phyloP scores from a whole-genome alignment of 2,888 invertebrate genomes.

The Papilio elwesi region DNA sequence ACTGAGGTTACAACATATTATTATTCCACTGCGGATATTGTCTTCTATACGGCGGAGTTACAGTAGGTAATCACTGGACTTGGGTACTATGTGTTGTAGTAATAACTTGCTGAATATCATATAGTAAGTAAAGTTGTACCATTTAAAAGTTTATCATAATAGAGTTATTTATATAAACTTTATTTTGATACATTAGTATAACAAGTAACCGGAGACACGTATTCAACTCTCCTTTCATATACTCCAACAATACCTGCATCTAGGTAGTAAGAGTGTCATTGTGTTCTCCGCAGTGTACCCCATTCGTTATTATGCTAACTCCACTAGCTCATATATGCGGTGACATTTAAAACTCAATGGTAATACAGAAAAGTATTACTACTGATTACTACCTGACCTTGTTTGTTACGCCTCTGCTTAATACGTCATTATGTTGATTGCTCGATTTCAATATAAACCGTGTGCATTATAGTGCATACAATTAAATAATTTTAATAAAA shows the following conservation, averaged over 20 bases:
- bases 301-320: not conserved
- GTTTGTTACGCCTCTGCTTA: not conserved
- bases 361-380: not conserved
- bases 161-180: not conserved
- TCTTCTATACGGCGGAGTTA: too few relatives aligned
- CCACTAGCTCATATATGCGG: conserved; percentile 2
- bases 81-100: too few relatives aligned
- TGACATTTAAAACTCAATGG: not conserved
- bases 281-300: not conserved
- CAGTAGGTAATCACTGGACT: too few relatives aligned
- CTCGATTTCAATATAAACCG: not conserved
- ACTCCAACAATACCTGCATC: not conserved
- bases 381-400: conserved; percentile 15
- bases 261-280: not conserved
- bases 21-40: too few relatives aligned
- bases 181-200: too few relatives aligned
- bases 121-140: not conserved
- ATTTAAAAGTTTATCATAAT: not conserved
- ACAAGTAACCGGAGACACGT: not conserved
- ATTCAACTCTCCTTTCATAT: not conserved
- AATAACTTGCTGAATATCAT: too few relatives aligned
- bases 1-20: not conserved
- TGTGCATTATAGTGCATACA: not conserved
- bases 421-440: not conserved
- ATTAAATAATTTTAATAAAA: too few relatives aligned